Evolutionary conservation across 2,797 vertebrate genomes (phyloP), one percentile per base, ranked within the genome.

Genomic region (Typhlichthys subterraneus): DNA sequence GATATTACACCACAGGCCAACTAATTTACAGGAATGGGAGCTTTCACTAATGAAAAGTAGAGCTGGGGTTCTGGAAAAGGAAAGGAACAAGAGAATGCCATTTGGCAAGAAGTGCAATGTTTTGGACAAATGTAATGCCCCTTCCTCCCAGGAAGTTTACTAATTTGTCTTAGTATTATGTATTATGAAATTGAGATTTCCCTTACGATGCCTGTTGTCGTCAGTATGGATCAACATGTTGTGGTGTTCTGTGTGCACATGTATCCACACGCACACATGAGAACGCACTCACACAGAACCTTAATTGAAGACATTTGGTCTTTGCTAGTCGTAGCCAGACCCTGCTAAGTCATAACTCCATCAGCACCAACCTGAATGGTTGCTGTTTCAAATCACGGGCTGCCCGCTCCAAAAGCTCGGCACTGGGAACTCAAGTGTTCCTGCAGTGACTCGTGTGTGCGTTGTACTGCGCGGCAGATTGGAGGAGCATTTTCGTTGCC

Each of bases 1-100:
- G 72, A 81, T 70, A 73, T 77, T 50, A 67, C 42, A 52, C 55
- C 50, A 54, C 70, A 65, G 67, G 71, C 63, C 72, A 79, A 81
- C 67, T 76, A 57, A 81, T 82, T 82, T 79, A 76, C 73, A 83
- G 64, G 70, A 83, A 82, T 77, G 31, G 45, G 56, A 80, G 60
- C 38, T 64, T 69, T 86, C 81, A 74, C 17, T 75, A 73, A 81
- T 59, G 45, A 53, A 61, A 67, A 74, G 71, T 72, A 55, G 15
- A 69, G 19, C 13, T 47, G 55, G 59, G 29, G 42, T 69, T 54
- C 53, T 53, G 73, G 63, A 48, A 54, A 57, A 58, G 15, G 51
- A 15, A 13, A 45, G 23, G 47, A 64, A 47, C 2, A 50, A 56
- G 9, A 56, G 5, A 59, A 59, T 61, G 19, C 12, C n/a, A 15